These are phyloP conservation scores for Polypterus bichir DNA, from an alignment of 2,113 vertebrate species.

Conservation along the genomic window DNA sequence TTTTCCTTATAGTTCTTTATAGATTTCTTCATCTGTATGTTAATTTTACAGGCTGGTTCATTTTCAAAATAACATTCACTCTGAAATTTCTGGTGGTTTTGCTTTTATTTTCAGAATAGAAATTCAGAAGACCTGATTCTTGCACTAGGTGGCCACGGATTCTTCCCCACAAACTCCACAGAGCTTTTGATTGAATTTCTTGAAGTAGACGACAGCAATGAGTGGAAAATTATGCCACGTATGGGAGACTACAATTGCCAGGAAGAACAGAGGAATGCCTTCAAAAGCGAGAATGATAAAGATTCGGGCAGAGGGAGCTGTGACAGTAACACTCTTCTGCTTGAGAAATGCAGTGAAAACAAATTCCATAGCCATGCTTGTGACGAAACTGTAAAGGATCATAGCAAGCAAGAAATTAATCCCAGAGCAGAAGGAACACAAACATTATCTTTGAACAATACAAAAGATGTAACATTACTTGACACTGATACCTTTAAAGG, in stretches of 20 bases:
- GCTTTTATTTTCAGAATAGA: slow-evolving; percentile 53
- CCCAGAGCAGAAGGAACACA: neutral
- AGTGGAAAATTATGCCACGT: slow-evolving; percentile 53
- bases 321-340: slow-evolving; percentile 70
- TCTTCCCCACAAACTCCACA: slow-evolving; percentile 61
- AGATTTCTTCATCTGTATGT: no score
- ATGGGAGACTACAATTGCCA: slow-evolving; percentile 33
- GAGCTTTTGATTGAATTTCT: slow-evolving; percentile 80
- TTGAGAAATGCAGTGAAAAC: slow-evolving; percentile 51
- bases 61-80: no score
- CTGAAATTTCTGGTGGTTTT: slow-evolving; percentile 5
- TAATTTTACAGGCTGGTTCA: no score
- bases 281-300: slow-evolving; percentile 49
- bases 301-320: slow-evolving; percentile 81
- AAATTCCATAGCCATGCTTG: slow-evolving; percentile 14
- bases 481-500: slow-evolving; percentile 23
- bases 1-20: no score
- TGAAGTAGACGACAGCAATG: slow-evolving; percentile 67
- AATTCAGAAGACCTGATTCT: slow-evolving; percentile 69
- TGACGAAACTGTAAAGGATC: slow-evolving; percentile 16
- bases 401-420: slow-evolving; percentile 28
- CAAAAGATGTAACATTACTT: slow-evolving; percentile 17
- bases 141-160: slow-evolving; percentile 65
- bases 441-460: slow-evolving; percentile 12
- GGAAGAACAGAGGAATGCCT: slow-evolving; percentile 31